Evolutionary conservation across 2,888 invertebrate species (phyloP), one percentile per base, ranked within the genome.

Genomic region (Xanthia icteritia): DNA sequence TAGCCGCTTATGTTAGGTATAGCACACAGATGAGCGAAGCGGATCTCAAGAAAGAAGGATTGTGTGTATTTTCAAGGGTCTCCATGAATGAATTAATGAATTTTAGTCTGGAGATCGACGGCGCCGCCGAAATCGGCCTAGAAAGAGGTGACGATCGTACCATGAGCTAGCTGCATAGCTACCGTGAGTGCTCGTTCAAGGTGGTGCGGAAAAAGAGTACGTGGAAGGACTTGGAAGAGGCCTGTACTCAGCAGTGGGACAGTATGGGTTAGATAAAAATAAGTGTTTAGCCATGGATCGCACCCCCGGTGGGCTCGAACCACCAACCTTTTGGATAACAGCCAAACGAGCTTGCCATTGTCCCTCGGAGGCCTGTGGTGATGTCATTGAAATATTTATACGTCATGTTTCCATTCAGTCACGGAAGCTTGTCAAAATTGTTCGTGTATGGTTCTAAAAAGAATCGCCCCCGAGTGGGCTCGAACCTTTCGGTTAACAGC

Each of bases 281-380:
- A n/a, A 56, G 9, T 54, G 4, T 4, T 8, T 23, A 54, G 20
- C 51, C 6, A 51, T 8, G 23, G 4, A n/a, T n/a, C 11, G 54
- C 54, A n/a, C 54, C 4, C n/a, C 54, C 2, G 11, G n/a, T 98
- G 98, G 98, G 98, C 98, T 99, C 98, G 99, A 99, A 99, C 99
- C 98, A 98, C 98, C 98, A 98, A 98, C 98, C 99, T 99, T 98
- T 98, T 98, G 98, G 98, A 99, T 99, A 99, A 99, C 98, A 99
- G 99, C 98, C 98, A 98, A 99, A 98, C 98, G 98, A 98, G 98
- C 98, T 99, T 98, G 97, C 98, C 93, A 98, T 98, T 94, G 94
- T 73, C 51, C 81, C 81, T 81, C 78, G 81, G 77, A 78, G 77
- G 73, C 77, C 77, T 0, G 0, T 64, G n/a, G 1, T 0, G 0